Base-by-base conservation (phyloP, 1,140 invertebrate genomes). In the Bombus turneri region DNA sequence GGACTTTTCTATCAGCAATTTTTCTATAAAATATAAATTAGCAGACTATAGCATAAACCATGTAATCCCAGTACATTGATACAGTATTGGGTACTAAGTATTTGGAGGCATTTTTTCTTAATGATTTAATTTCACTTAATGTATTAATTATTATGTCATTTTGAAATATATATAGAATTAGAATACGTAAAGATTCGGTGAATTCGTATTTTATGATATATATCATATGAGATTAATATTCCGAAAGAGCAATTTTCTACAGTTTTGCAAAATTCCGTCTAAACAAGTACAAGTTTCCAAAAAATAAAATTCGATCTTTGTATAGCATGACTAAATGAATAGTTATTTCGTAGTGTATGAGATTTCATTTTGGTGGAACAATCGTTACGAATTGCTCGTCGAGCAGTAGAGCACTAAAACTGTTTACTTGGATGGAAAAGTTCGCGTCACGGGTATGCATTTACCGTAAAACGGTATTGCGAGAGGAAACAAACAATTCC, bases 341-440 rank as follows among this genome's bases (percentile, higher is more conserved):
- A 37, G n/a, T 15, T 39, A 13, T 10, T 28, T 72, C 12, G 18
- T 34, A 22, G 28, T 10, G n/a, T 43, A 43, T 53, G 47, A 6
- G 25, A 43, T 82, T 82, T 64, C 62, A 75, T 64, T 82, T 62
- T 9, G 18, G 12, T 25, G 12, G 2, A 53, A 3, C 31, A 18
- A 12, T n/a, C 57, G 18, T 43, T 34, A 81, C 28, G 53, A 22
- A 28, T 59, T 47, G 13, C n/a, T 31, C 15, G 79, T 31, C 28
- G 15, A n/a, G 31, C 28, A 22, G 18, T 25, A 53, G 5, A 53
- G 57, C 43, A 31, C 68, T 74, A 66, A 62, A 69, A 77, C 34
- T 64, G 64, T 86, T 87, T 68, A 62, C 86, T 47, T n/a, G 34
- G 74, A 18, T 43, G 8, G 66, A 59, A 57, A 71, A 87, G 31